Percentiles rank a stretch among this genome's conserved stretches.
phyloP scores from a whole-genome alignment of 1,140 invertebrate species.

The Halesus radiatus region DNA sequence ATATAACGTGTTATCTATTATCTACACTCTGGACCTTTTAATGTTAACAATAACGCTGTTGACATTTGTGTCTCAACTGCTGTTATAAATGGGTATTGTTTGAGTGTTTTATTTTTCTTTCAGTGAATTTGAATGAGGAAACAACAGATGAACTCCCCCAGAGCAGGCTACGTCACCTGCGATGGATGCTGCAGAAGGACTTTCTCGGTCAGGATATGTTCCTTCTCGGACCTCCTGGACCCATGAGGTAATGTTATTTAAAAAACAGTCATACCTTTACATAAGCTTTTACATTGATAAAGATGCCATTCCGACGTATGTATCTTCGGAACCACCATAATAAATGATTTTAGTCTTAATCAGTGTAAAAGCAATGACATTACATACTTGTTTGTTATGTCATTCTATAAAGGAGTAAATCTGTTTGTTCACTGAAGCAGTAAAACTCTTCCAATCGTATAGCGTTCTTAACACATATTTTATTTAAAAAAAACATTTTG shows the following conservation, averaged over 20 bases:
- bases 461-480: no score
- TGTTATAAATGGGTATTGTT: neutral
- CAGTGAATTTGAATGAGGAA: slow-evolving; percentile 68
- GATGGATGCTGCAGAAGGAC: slow-evolving; percentile 97
- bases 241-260: slow-evolving; percentile 69
- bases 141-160: slow-evolving; percentile 74
- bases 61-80: slow-evolving; percentile 22
- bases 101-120: slow-evolving; percentile 52
- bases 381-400: no score
- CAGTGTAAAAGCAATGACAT: no score
- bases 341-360: no score
- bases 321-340: no score
- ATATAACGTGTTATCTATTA: neutral
- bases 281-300: no score
- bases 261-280: no score
- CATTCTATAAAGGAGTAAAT: no score
- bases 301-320: no score
- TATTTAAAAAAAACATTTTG: no score
- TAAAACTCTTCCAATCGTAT: no score
- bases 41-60: neutral
- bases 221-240: slow-evolving; percentile 91
- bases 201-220: slow-evolving; percentile 95
- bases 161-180: slow-evolving; percentile 83
- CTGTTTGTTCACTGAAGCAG: no score
- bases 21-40: neutral